Conservation (phyloP, 2,113 vertebrate genomes). For the Dromaius novaehollandiae region DNA sequence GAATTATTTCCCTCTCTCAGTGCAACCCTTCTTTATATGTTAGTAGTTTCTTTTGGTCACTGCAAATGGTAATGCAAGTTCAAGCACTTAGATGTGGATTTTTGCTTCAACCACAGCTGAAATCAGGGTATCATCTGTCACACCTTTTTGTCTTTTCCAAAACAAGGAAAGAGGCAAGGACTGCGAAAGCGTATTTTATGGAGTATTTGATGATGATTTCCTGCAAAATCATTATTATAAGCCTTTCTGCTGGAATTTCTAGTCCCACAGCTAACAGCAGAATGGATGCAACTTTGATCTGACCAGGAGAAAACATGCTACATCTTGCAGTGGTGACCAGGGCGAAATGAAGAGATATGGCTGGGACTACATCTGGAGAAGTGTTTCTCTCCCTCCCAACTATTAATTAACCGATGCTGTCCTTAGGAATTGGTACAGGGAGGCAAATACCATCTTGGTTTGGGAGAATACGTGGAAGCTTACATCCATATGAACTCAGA, state of each 20-base stretch:
- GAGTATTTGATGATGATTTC: not conserved
- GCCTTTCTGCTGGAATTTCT: not conserved
- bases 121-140: not conserved
- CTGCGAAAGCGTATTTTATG: not conserved
- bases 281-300: not conserved
- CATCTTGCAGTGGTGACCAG: not conserved
- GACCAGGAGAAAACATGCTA: not conserved
- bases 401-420: not conserved
- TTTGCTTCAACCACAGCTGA: slow-evolving; percentile 4
- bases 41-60: not conserved
- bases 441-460: not conserved
- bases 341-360: not conserved
- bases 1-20: not conserved
- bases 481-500: not conserved
- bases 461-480: not conserved
- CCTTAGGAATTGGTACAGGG: not conserved
- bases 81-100: not conserved
- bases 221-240: not conserved
- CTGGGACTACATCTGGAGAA: not conserved
- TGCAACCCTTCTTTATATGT: not conserved
- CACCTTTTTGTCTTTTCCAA: not conserved
- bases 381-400: not conserved
- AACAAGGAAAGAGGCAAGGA: not conserved
- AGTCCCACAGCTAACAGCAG: not conserved
- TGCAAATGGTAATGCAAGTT: not conserved